These are phyloP conservation scores for Leptosomus discolor DNA, from an alignment of 2,113 vertebrate species.

Conservation along the genomic window DNA sequence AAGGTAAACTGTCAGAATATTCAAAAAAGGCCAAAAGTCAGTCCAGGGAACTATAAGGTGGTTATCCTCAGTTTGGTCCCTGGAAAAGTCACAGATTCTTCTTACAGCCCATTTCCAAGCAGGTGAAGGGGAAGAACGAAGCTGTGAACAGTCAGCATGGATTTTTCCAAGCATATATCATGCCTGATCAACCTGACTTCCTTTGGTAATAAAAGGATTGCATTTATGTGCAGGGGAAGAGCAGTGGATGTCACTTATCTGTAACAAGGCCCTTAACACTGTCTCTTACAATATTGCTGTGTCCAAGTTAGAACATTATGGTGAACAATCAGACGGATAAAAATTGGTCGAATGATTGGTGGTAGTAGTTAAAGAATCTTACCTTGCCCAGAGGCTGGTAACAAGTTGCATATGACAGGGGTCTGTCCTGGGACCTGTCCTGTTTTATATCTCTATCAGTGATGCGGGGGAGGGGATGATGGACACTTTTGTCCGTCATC, in stretches of 20 bases:
- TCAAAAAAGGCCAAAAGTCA: background rate
- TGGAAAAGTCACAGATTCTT: background rate
- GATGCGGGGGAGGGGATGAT: background rate
- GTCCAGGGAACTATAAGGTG: background rate
- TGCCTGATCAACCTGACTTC: background rate
- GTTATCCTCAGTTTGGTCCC: background rate
- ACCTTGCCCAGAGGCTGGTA: background rate
- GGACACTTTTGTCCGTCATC: background rate
- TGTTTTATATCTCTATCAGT: background rate
- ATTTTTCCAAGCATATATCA: background rate
- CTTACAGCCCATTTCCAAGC: background rate
- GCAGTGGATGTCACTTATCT: background rate
- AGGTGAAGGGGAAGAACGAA: background rate
- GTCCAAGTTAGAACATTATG: background rate
- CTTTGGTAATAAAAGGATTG: background rate
- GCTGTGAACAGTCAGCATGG: background rate
- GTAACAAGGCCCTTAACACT: background rate
- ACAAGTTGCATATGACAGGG: background rate
- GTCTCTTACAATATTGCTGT: background rate
- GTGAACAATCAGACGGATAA: background rate
- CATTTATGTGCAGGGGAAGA: background rate
- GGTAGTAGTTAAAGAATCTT: background rate
- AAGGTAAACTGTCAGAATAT: too few species aligned
- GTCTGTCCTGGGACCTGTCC: background rate
- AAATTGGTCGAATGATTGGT: background rate